phyloP scores from a whole-genome alignment of 2,113 vertebrate genomes.

The Oriolus oriolus region DNA sequence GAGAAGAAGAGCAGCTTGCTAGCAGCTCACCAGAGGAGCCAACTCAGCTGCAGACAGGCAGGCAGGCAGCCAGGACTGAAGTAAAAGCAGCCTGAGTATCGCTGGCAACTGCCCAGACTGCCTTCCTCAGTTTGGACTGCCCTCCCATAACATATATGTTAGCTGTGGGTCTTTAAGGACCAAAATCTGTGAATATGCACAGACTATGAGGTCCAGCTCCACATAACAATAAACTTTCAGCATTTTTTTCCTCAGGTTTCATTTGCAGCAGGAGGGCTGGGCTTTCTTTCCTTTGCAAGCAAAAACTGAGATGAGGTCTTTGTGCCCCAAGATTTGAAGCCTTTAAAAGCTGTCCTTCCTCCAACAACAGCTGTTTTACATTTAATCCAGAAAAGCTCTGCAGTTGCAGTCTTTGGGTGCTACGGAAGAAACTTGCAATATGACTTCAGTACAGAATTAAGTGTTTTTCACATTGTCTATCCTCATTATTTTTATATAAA shows the following conservation, averaged over 20 bases:
- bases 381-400: background rate
- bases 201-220: background rate
- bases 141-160: background rate
- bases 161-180: background rate
- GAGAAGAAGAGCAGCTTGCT: background rate
- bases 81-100: slow-evolving; percentile 21
- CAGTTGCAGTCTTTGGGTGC: background rate
- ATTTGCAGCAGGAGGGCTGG: background rate
- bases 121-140: background rate
- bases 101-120: background rate
- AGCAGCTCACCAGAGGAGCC: background rate
- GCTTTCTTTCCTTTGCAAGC: background rate
- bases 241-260: background rate
- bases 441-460: background rate
- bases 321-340: background rate
- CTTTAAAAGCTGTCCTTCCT: background rate
- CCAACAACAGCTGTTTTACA: background rate
- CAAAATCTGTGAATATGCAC: background rate
- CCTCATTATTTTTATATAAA: background rate
- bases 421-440: background rate
- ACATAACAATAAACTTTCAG: background rate
- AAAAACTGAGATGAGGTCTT: background rate
- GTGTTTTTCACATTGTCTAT: background rate
- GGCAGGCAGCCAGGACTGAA: slow-evolving; percentile 16
- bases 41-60: slow-evolving; percentile 15